phyloP scores from a whole-genome alignment of 2,113 vertebrate genomes.

The Nothoprocta perdicaria region DNA sequence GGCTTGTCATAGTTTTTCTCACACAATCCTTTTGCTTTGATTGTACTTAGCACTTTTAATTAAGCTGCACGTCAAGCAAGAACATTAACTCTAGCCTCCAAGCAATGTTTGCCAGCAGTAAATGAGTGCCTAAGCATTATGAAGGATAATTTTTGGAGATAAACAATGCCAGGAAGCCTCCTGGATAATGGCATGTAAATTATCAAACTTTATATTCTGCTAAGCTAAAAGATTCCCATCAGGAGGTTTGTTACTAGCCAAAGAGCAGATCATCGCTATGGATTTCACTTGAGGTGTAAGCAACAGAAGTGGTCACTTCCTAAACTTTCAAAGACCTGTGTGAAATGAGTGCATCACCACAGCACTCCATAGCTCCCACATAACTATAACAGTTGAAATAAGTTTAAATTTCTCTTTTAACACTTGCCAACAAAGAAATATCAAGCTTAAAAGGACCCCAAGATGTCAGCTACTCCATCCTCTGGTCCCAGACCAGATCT shows the following conservation, averaged over 20 bases:
- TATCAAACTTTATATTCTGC: conserved; percentile 32
- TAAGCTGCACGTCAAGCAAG: conserved; percentile 56
- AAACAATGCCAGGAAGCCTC: conserved; percentile 63
- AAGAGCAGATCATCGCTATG: neutral
- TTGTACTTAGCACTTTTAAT: conserved; percentile 57
- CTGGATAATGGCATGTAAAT: conserved; percentile 64
- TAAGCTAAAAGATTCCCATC: conserved; percentile 55
- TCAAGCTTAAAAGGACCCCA: neutral
- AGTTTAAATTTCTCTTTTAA: neutral
- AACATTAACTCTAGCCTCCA: conserved; percentile 65
- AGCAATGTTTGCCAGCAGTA: conserved; percentile 47
- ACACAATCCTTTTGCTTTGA: conserved; percentile 42
- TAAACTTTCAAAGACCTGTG: conserved; percentile 49
- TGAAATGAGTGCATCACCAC: conserved; percentile 23
- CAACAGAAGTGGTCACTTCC: conserved; percentile 47
- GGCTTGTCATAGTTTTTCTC: conserved; percentile 53
- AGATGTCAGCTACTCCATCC: neutral
- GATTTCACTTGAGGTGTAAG: conserved; percentile 51
- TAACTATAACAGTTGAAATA: neutral
- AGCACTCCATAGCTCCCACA: neutral
- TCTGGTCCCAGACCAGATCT: neutral
- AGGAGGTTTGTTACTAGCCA: conserved; percentile 4
- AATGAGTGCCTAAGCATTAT: conserved; percentile 28
- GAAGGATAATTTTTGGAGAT: conserved; percentile 55
- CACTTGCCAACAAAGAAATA: neutral